Evolutionary conservation across 2,888 invertebrate genomes (phyloP).

Genomic region (Monoplex corrugatus): DNA sequence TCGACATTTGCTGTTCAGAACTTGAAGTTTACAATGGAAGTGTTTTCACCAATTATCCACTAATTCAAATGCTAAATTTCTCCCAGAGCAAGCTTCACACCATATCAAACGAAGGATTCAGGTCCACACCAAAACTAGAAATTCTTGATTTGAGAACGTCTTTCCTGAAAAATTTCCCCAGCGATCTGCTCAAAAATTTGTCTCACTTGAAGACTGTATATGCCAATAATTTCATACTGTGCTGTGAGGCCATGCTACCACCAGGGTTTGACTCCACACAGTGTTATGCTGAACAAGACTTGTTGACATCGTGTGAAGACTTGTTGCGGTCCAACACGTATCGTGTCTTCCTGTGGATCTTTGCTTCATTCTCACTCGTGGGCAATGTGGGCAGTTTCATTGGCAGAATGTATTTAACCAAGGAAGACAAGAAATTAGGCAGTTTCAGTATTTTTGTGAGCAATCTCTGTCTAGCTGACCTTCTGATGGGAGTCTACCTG

Average conservation of each 20-base stretch:
- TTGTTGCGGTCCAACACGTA: slow-evolving; percentile 22
- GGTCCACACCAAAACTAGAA: slow-evolving; percentile 12
- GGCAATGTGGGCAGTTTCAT: slow-evolving; percentile 44
- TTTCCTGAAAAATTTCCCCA: neutral
- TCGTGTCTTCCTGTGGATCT: slow-evolving; percentile 45
- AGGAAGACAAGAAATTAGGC: neutral
- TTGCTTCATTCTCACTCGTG: slow-evolving; percentile 32
- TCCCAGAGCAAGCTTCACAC: neutral
- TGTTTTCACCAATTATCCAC: neutral
- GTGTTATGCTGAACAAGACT: slow-evolving; percentile 41
- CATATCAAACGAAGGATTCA: neutral
- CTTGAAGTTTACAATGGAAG: slow-evolving; percentile 6
- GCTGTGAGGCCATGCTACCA: slow-evolving; percentile 37
- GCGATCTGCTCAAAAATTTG: neutral
- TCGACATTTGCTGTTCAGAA: neutral
- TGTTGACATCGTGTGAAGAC: slow-evolving; percentile 37
- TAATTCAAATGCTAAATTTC: neutral
- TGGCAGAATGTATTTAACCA: slow-evolving; percentile 22
- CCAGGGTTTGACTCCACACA: neutral
- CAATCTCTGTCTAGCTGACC: slow-evolving; percentile 53
- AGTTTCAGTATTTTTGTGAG: slow-evolving; percentile 50
- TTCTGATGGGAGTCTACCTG: slow-evolving; percentile 66
- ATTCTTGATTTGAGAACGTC: neutral
- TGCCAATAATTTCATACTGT: slow-evolving; percentile 13
- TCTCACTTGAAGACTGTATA: neutral